phyloP scores from a whole-genome alignment of 1,140 invertebrate species.

The Panulirus ornatus region DNA sequence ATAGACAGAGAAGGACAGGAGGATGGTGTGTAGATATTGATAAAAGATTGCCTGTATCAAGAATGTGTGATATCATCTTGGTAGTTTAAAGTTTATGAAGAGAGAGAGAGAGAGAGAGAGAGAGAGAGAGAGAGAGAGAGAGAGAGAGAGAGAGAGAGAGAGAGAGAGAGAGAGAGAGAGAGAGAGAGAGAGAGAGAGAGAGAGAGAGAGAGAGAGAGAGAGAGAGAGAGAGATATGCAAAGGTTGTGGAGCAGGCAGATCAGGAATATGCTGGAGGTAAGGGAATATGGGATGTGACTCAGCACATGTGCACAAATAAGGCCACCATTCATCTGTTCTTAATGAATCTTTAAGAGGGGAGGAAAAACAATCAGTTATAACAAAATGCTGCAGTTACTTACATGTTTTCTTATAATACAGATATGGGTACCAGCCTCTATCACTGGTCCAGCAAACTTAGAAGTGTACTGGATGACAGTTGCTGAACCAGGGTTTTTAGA shows the following conservation, averaged over 20 bases:
- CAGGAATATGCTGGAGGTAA: too few relatives aligned
- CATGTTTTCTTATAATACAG: not conserved
- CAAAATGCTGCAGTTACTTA: not conserved
- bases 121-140: not conserved
- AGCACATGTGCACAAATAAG: too few relatives aligned
- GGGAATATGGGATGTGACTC: too few relatives aligned
- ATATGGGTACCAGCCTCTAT: constrained; percentile 14
- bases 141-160: not conserved
- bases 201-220: not conserved
- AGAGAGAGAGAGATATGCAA: not conserved
- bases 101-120: not conserved
- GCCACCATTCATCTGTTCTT: not conserved
- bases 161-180: not conserved
- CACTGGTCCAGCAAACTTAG: constrained; percentile 24
- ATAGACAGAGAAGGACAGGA: too few relatives aligned
- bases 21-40: too few relatives aligned
- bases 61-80: too few relatives aligned
- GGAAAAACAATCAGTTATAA: not conserved
- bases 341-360: too few relatives aligned
- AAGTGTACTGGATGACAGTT: constrained; percentile 21
- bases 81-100: too few relatives aligned
- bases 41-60: too few relatives aligned
- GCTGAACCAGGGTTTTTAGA: constrained; percentile 16
- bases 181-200: not conserved
- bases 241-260: too few relatives aligned